Evolutionary conservation across 1,140 invertebrate genomes (phyloP).

Genomic region (Lepidostoma basale): DNA sequence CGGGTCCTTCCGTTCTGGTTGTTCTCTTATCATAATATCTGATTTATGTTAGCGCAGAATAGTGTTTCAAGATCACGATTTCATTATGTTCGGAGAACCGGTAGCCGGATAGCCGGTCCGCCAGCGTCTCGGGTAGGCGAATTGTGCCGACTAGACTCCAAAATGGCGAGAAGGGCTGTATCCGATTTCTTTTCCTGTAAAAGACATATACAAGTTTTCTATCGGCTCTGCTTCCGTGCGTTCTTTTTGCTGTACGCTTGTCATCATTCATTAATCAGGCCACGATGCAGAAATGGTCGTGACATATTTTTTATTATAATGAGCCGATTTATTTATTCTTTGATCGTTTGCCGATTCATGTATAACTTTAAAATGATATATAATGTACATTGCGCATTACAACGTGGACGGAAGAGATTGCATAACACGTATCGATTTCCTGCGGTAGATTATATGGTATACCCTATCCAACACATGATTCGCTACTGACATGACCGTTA

Average conservation of each 20-base stretch:
- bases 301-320: too few relatives aligned
- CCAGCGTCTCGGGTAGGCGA: background rate
- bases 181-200: background rate
- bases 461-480: background rate
- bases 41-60: slow-evolving; percentile 1
- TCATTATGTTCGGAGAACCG: background rate
- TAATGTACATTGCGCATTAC: background rate
- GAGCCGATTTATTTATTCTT: too few relatives aligned
- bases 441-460: background rate
- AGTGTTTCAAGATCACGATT: slow-evolving; percentile 4
- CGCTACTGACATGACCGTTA: background rate
- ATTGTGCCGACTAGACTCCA: background rate
- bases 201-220: background rate
- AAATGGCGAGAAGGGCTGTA: background rate
- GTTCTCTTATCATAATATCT: slow-evolving; percentile 1
- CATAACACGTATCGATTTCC: slow-evolving; percentile 6
- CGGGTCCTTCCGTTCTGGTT: background rate
- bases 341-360: too few relatives aligned
- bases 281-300: too few relatives aligned
- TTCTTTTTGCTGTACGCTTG: too few relatives aligned
- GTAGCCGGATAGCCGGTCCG: background rate
- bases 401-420: background rate
- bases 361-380: background rate
- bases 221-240: too few relatives aligned
- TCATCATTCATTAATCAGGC: too few relatives aligned